phyloP scores from a whole-genome alignment of 2,113 vertebrate genomes.

The Alethe diademata region DNA sequence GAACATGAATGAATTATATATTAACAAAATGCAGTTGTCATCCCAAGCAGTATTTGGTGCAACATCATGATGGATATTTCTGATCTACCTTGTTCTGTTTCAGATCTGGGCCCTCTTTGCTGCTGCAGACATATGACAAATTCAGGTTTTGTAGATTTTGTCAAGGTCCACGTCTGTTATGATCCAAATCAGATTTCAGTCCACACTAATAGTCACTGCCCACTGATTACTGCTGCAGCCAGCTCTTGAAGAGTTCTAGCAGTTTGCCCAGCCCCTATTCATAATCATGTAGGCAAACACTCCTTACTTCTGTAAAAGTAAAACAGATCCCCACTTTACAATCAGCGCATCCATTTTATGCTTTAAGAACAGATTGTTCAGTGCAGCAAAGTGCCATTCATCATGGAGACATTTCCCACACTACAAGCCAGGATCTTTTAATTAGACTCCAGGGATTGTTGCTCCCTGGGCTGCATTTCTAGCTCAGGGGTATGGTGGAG shows the following conservation, averaged over 20 bases:
- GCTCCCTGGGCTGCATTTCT: neutral
- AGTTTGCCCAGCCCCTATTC: neutral
- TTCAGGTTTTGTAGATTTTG: neutral
- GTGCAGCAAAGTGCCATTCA: neutral
- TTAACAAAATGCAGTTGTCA: neutral
- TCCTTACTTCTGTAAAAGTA: neutral
- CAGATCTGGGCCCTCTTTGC: neutral
- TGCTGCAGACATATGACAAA: neutral
- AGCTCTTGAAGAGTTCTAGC: neutral
- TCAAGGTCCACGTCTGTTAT: accelerated
- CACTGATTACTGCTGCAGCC: neutral
- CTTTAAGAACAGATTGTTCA: neutral
- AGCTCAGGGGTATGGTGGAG: neutral
- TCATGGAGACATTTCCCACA: neutral
- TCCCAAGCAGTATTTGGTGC: neutral
- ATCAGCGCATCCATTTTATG: neutral
- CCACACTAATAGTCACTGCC: neutral
- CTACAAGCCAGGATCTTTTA: neutral
- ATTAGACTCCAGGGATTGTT: neutral
- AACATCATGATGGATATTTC: neutral
- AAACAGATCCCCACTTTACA: neutral
- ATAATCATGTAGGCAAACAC: neutral
- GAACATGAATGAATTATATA: neutral
- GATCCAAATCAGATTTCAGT: neutral
- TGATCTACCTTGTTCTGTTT: neutral